Evolutionary conservation across 2,888 invertebrate genomes (phyloP), one percentile per base, ranked within the genome.

Genomic region (Drosophila tanythrix): DNA sequence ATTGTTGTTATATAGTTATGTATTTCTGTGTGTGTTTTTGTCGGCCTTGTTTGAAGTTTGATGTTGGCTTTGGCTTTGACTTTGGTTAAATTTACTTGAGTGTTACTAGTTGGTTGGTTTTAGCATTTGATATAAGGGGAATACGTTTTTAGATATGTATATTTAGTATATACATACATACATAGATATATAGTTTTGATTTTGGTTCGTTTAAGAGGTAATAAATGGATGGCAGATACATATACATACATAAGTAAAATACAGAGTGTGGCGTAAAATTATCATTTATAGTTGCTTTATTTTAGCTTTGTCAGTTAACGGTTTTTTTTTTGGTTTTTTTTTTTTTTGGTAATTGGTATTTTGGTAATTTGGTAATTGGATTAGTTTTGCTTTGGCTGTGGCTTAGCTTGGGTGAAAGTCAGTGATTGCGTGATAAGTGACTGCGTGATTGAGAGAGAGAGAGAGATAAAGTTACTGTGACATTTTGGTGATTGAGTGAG

Each of bases 371-470:
- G 65, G 58, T 56, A 65, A 51, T 53, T 81, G 59, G 58, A 57
- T 79, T 73, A 65, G 59, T 66, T 77, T 81, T 43, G 58, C 52
- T 67, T 66, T 40, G 68, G 67, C 63, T 79, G 70, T 78, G 57
- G 68, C 61, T 70, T 86, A 74, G 75, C 72, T 70, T 70, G 72
- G 65, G 86, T 75, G 76, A 88, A 67, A 85, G 70, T 88, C 74
- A 50, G 83, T 72, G 73, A 73, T 77, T 72, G 73, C 67, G 80
- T 82, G 77, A 77, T 62, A 51, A 64, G 83, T 83, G 88, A 83
- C 62, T 76, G 85, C 81, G 83, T 79, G 88, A 81, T 83, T 85
- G 74, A 84, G 88, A 56, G 56, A 79, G 82, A 76, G 86, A 84
- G 85, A 56, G 36, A 79, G 82, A 76, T 71, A 76, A 68, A 81